Base-by-base conservation (phyloP, 2,113 vertebrate species). In the Sinosuthora webbiana region DNA sequence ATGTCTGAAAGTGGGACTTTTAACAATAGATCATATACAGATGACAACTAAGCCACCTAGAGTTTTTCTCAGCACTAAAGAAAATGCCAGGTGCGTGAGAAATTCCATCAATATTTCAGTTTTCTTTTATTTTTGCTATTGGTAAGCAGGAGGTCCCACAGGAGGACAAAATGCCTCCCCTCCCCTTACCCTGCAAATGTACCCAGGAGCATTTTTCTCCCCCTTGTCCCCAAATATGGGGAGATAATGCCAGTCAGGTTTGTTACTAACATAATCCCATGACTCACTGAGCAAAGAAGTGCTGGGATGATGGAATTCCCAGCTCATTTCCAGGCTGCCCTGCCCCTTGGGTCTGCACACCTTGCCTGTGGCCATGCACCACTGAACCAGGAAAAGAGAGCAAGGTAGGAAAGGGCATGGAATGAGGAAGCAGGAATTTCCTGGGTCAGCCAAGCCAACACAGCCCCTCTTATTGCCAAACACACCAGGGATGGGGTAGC, bases 331-430 rank as follows among this genome's bases (percentile, higher is more conserved):
- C 49, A 20, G 4, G 5, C 59, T 7, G 5, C 6, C 33, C 65
- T 94, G 79, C 16, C 45, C 50, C 49, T 59, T 22, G 59, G 33
- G 39, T 42, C n/a, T 68, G 77, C 60, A 18, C 1, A 8, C 33
- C 87, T 87, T 2, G 6, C 65, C 41, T 0, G 0, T 52, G 65
- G n/a, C 37, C 65, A 53, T 0, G 0, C 62, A 83, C 20, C 50
- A 15, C 28, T 35, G 84, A 78, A 44, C 30, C 25, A 33, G 78
- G 55, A 78, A 55, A 4, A 0, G 1, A 70, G 13, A 73, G 9
- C 5, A 2, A 68, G 35, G 52, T 7, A 45, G 60, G 53, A 33
- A 53, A 18, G 23, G 15, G 3, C 8, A 18, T 3, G 49, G 45
- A 59, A 30, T 39, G 25, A 31, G 42, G 56, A 20, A 82, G 13